Base-by-base conservation (phyloP, 2,797 vertebrate species). In the Arrhamphus sclerolepis region DNA sequence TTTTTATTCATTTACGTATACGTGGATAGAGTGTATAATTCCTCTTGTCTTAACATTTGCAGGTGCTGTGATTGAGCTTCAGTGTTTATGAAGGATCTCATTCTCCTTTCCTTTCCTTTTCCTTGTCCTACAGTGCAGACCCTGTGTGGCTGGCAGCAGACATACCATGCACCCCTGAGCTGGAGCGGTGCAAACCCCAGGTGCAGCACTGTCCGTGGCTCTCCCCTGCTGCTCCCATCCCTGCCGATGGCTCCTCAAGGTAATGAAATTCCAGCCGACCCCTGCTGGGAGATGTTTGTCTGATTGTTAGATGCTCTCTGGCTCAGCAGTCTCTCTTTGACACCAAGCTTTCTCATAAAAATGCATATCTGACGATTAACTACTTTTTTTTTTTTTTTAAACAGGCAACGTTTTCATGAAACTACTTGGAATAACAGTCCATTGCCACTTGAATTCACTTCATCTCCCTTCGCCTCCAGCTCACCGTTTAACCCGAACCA, bases 121-220 rank as follows among this genome's bases (percentile, higher is more conserved):
- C 8, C 1, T 63, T 28, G 38, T 67, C 42, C 40, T 94, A 85
- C 87, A 98, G 96, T 82, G 78, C 87, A 82, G 94, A 94, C 74
- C 81, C 93, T 47, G 56, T 85, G 57, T 91, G 92, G 86, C 63
- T 91, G 74, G 80, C 70, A 60, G 95, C 96, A 82, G 89, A 94
- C 39, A 80, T 85, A 56, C 63, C 82, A 11, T 60, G 70, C 59
- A 49, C 90, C 88, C 10, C 85, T 83, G 89, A 85, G 21, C 90
- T 91, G 52, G 93, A 93, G 80, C 92, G 89, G 67, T 94, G 92
- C 78, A 93, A 93, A 82, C 75, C 94, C 51, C 93, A 93, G 64
- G 56, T 29, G 1, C 78, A 71, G 7, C 62, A 58, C 3, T 87
- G 92, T 72, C 93, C 91, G 2, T 96, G 94, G 93, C 88, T 93